phyloP scores from a whole-genome alignment of 2,113 vertebrate genomes.

The Nymphicus hollandicus region DNA sequence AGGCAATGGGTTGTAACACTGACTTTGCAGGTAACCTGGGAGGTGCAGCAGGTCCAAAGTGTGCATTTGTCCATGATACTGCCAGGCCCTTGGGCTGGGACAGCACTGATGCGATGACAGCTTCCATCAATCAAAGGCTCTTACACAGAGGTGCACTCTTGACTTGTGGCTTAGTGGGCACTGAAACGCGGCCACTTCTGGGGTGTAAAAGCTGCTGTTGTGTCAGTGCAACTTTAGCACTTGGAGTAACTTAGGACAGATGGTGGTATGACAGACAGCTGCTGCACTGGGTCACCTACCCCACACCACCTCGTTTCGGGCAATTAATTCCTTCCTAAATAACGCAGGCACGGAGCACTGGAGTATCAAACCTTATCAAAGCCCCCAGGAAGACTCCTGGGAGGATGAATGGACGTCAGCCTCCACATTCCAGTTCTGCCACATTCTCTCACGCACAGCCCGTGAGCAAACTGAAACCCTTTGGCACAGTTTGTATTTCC shows the following conservation, averaged over 20 bases:
- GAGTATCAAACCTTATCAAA: background rate
- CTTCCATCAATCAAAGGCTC: background rate
- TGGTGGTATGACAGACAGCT: background rate
- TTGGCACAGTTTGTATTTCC: background rate
- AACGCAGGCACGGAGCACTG: background rate
- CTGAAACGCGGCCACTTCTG: background rate
- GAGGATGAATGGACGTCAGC: background rate
- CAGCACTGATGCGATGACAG: background rate
- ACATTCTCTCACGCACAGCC: background rate
- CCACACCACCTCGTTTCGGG: background rate
- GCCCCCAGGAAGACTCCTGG: background rate
- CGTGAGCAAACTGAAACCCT: background rate
- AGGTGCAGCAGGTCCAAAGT: background rate
- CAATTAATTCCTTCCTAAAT: background rate
- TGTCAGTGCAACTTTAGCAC: background rate
- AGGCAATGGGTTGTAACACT: background rate
- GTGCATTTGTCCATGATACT: background rate
- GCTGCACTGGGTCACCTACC: background rate
- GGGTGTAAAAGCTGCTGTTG: background rate
- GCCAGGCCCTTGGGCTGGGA: background rate
- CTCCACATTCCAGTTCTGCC: background rate
- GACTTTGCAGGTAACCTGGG: constrained; percentile 28
- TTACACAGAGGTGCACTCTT: background rate
- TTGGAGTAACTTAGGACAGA: background rate
- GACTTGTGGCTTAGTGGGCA: background rate